These are phyloP conservation scores for Chitala chitala DNA, from an alignment of 2,113 vertebrate genomes.

Conservation along the genomic window DNA sequence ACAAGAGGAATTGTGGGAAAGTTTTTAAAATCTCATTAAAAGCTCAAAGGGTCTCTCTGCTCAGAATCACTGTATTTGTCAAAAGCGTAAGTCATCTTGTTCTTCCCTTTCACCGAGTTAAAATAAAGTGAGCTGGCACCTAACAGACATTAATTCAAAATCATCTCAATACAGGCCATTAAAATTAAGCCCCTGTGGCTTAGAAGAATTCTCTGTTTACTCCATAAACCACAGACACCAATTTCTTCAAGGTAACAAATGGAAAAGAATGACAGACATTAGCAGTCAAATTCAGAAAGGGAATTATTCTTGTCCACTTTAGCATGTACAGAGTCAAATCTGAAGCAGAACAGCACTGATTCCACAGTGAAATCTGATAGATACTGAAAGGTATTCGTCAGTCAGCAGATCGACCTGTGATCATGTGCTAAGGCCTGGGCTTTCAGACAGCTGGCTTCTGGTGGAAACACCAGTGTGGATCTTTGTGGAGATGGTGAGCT, in stretches of 20 bases:
- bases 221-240: not conserved
- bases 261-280: not conserved
- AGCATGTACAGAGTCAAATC: not conserved
- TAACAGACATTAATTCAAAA: conserved; percentile 11
- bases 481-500: too few relatives aligned
- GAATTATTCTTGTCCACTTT: not conserved
- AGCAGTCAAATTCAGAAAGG: not conserved
- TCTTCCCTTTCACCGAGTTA: not conserved
- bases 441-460: not conserved
- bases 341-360: not conserved
- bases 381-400: not conserved
- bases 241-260: not conserved
- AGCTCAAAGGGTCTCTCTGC: conserved; percentile 6
- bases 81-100: not conserved
- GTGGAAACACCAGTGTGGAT: too few relatives aligned
- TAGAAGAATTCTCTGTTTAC: not conserved
- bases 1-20: not conserved
- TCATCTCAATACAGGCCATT: not conserved
- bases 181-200: not conserved
- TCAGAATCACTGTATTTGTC: not conserved
- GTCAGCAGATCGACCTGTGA: not conserved
- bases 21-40: conserved; percentile 24
- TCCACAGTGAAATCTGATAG: not conserved
- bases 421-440: not conserved
- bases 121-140: conserved; percentile 6